A percentile compares a stretch with the other conserved stretches of the same genome.
Conservation (phyloP, 2,113 vertebrate genomes). For the Campylomormyrus numenius region DNA sequence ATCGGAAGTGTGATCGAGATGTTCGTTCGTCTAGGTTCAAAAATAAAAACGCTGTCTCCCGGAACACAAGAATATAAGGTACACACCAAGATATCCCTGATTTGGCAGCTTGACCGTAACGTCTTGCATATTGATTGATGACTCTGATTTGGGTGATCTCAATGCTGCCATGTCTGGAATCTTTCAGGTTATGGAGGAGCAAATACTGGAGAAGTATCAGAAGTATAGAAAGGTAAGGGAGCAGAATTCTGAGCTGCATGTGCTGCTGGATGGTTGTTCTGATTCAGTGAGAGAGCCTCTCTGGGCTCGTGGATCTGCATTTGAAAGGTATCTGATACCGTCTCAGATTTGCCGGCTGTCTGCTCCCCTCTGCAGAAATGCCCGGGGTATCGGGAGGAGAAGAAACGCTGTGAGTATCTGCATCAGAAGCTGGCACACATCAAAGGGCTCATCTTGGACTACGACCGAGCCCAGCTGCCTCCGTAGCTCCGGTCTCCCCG, state of each 20-base stretch:
- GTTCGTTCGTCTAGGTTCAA: conserved; percentile 71
- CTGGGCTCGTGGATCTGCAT: background rate
- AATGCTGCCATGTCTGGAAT: conserved; percentile 16
- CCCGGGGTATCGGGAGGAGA: conserved; percentile 74
- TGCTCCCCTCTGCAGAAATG: conserved; percentile 56
- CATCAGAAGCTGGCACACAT: conserved; percentile 79
- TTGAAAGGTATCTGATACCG: background rate
- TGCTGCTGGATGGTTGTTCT: background rate
- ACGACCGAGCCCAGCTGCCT: conserved; percentile 60
- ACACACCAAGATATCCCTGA: background rate
- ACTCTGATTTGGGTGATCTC: background rate
- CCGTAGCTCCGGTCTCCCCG: conserved; percentile 41
- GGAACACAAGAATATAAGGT: conserved; percentile 74
- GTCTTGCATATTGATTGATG: background rate
- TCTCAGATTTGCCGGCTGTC: background rate
- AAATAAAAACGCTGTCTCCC: conserved; percentile 65
- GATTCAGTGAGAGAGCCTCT: background rate
- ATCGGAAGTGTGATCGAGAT: conserved; percentile 63
- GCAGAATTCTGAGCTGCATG: background rate
- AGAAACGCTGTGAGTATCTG: conserved; percentile 70
- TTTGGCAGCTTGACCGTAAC: background rate
- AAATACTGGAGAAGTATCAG: conserved; percentile 71
- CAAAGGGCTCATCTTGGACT: conserved; percentile 72
- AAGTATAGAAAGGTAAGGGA: conserved; percentile 72
- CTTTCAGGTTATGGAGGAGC: conserved; percentile 70